Base-by-base conservation (phyloP, 2,888 invertebrate genomes). In the Tiliacea aurago region DNA sequence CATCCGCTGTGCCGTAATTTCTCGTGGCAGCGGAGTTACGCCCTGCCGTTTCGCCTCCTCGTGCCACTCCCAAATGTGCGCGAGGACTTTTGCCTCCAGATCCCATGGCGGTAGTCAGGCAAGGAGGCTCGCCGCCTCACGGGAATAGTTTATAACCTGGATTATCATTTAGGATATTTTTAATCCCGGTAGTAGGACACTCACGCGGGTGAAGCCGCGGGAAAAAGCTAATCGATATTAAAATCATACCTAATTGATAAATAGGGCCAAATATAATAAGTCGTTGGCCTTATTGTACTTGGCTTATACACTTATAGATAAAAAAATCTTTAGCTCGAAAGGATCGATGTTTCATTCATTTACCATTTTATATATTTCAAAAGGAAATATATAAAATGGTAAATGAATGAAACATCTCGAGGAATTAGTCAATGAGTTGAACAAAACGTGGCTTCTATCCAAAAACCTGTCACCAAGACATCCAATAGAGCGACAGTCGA, bases 361-460 rank as follows among this genome's bases (percentile, higher is more conserved):
- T n/a, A n/a, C 11, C n/a, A 18, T 64, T 37, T 64, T n/a, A n/a
- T n/a, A n/a, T n/a, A n/a, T n/a, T n/a, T n/a, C n/a, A n/a, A n/a
- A n/a, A n/a, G n/a, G 15, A 37, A 53, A 64, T n/a, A 23, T n/a
- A n/a, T n/a, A 37, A 37, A 53, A 64, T 53, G 53, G 18, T n/a
- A 56, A 47, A 61, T 41, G 20, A 59, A 65, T 59, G 18, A 56
- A 73, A 68, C 20, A 70, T 67, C 59, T 18, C 56, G 63, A 53
- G 10, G 43, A 64, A 73, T 64, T 76, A 56, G 62, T 66, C 64
- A 73, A 68, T 69, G 76, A 61, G 45, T 66, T 71, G 45, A 43
- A 64, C n/a, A 49, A 63, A 67, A 62, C 33, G 69, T 86, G 85
- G 84, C 86, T 73, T 23, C 45, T 9, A 58, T 75, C 85, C 85